Evolutionary conservation across 2,888 invertebrate genomes (phyloP).

Genomic region (Macrophya annulata): DNA sequence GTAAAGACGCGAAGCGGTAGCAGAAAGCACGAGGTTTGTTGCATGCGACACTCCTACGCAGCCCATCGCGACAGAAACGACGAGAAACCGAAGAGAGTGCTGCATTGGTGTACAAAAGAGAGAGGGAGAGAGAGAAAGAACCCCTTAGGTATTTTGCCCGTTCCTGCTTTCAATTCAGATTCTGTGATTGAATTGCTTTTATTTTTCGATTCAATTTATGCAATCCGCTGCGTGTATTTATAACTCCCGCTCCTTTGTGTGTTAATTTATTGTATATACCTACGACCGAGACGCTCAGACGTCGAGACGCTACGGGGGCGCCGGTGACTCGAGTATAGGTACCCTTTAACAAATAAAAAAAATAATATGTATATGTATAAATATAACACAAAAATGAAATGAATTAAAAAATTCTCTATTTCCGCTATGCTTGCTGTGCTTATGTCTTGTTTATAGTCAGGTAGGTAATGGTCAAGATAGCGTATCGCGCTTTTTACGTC

Average conservation of each 20-base stretch:
- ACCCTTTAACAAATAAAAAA: neutral
- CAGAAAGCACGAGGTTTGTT: constrained; percentile 24
- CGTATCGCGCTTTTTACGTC: neutral
- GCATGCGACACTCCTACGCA: constrained; percentile 38
- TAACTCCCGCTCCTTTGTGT: constrained; percentile 77
- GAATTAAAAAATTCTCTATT: neutral
- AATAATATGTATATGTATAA: neutral
- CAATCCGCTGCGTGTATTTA: constrained; percentile 74
- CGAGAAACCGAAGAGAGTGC: constrained; percentile 19
- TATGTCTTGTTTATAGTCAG: neutral
- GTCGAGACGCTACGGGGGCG: constrained; percentile 32
- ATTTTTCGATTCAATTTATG: constrained; percentile 76
- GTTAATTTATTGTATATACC: constrained; percentile 74
- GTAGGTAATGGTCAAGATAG: constrained; percentile 23
- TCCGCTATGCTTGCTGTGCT: constrained; percentile 13
- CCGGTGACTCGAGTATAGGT: constrained; percentile 13
- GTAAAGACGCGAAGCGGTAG: neutral
- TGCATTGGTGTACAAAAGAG: constrained; percentile 41
- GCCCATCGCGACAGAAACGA: constrained; percentile 25
- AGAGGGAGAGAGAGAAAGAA: constrained; percentile 55
- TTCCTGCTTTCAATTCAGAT: constrained; percentile 77
- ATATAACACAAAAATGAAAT: neutral
- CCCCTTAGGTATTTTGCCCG: constrained; percentile 64
- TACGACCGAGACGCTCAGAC: constrained; percentile 39
- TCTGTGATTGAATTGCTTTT: constrained; percentile 73